Conservation (phyloP, 2,888 invertebrate species). For the Lysandra bellargus region DNA sequence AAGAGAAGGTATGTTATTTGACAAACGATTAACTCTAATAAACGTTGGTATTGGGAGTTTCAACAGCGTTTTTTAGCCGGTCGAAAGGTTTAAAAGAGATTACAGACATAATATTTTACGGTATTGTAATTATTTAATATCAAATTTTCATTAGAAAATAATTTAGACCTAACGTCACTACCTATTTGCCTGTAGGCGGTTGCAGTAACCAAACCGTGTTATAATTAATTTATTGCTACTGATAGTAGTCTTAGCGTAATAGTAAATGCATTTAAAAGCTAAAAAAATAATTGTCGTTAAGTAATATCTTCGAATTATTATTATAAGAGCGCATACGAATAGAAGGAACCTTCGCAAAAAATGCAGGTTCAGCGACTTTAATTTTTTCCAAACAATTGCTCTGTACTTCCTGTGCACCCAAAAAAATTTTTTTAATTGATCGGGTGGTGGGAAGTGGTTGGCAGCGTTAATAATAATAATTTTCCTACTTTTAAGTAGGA, state of each 20-base stretch:
- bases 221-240: slow-evolving; percentile 1
- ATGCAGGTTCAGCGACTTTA: too few relatives aligned
- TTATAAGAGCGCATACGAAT: slow-evolving; percentile 7
- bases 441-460: too few relatives aligned
- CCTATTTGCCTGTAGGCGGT: slow-evolving; percentile 24
- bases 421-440: too few relatives aligned
- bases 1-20: neutral
- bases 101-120: neutral
- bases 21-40: neutral
- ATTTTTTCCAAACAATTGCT: too few relatives aligned
- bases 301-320: slow-evolving; percentile 12
- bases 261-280: slow-evolving; percentile 28
- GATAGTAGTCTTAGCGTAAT: slow-evolving; percentile 23
- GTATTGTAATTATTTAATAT: neutral
- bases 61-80: neutral
- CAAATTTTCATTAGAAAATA: neutral
- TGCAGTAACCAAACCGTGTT: slow-evolving; percentile 19
- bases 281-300: neutral
- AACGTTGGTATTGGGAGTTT: neutral
- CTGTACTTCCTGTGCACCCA: too few relatives aligned
- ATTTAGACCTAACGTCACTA: slow-evolving; percentile 20
- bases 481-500: too few relatives aligned
- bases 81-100: neutral
- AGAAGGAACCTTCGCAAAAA: neutral
- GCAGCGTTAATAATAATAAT: too few relatives aligned